Evolutionary conservation across 2,113 vertebrate species (phyloP).

Genomic region (Pyxicephalus adspersus): DNA sequence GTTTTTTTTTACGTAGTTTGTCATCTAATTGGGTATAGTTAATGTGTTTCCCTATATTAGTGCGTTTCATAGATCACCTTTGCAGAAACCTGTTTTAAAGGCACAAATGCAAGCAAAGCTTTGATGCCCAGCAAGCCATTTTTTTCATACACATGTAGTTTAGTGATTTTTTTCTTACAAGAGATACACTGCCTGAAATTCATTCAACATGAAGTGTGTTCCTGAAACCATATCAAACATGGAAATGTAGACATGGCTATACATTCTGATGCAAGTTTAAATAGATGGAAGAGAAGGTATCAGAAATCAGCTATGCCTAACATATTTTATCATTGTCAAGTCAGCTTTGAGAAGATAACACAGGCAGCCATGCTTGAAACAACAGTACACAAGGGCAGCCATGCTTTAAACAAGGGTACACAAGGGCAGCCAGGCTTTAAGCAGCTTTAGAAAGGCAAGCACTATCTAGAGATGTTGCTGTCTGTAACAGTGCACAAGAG

Average conservation of each 20-base stretch:
- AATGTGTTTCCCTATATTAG: conserved; percentile 56
- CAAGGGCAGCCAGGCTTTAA: background rate
- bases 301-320: background rate
- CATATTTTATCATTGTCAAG: background rate
- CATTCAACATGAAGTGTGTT: background rate
- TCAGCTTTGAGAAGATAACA: background rate
- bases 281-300: background rate
- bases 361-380: background rate
- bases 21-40: conserved; percentile 65
- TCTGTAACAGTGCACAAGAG: background rate
- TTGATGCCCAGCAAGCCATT: conserved; percentile 53
- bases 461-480: background rate
- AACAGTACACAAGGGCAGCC: background rate
- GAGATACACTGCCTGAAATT: background rate
- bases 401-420: conserved; percentile 6
- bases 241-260: background rate
- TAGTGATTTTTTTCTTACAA: background rate
- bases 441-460: background rate
- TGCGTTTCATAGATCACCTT: conserved; percentile 57
- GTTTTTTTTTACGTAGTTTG: conserved; percentile 63
- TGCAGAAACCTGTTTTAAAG: conserved; percentile 54
- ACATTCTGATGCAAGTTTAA: background rate
- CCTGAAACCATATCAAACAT: background rate
- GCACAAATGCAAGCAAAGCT: conserved; percentile 63
- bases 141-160: background rate